These are phyloP conservation scores for Steinernema carpocapsae DNA, from an alignment of 2,888 invertebrate genomes.

Conservation along the genomic window DNA sequence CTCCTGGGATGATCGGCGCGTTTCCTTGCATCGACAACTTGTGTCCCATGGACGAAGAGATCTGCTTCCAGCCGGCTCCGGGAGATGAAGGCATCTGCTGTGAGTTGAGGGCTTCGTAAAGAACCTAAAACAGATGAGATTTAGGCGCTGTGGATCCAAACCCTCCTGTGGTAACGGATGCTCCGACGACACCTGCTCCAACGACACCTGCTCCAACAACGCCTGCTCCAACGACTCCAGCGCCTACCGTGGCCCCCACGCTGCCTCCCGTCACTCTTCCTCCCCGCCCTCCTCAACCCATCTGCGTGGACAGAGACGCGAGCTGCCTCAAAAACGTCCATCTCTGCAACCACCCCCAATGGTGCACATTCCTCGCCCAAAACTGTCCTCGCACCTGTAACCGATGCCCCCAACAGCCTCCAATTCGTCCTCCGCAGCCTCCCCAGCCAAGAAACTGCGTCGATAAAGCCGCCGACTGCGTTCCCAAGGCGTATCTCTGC, in stretches of 20 bases:
- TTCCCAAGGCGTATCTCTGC: slow-evolving; percentile 4
- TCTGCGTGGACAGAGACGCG: too few species aligned
- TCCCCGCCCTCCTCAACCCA: too few species aligned
- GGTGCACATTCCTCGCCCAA: too few species aligned
- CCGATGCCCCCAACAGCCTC: too few species aligned
- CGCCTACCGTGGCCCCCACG: too few species aligned
- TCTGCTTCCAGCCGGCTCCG: background rate
- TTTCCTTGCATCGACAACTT: background rate
- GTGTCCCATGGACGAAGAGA: background rate
- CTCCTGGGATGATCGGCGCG: background rate
- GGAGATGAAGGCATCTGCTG: background rate
- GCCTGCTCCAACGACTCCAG: background rate
- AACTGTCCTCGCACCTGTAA: too few species aligned
- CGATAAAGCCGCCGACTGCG: background rate
- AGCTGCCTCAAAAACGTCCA: too few species aligned
- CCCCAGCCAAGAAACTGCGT: too few species aligned
- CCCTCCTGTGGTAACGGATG: background rate
- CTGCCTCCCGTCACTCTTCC: too few species aligned
- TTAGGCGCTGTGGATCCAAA: background rate
- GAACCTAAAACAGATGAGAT: background rate
- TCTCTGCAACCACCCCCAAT: too few species aligned
- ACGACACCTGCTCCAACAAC: slow-evolving; percentile 1
- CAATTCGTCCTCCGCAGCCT: slow-evolving; percentile 1
- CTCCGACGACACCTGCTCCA: background rate
- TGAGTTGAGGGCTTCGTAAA: background rate